These are phyloP conservation scores for Luscinia megarhynchos DNA, from an alignment of 2,797 vertebrate species.

Conservation along the genomic window DNA sequence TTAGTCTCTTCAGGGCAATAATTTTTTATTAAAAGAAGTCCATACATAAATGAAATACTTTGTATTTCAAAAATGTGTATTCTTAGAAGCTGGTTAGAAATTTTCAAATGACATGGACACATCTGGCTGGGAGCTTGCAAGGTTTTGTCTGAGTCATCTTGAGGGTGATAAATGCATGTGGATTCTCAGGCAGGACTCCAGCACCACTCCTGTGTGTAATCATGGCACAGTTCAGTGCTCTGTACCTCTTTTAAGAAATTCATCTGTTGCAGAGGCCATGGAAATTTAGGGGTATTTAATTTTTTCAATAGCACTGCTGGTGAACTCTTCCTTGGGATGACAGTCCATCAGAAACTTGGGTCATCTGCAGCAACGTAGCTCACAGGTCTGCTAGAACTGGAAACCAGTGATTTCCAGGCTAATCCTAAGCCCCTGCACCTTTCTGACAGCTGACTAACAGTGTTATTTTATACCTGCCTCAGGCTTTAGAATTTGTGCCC, in stretches of 20 bases:
- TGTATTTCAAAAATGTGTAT: neutral
- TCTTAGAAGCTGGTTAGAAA: neutral
- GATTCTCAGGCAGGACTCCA: neutral
- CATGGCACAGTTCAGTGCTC: neutral
- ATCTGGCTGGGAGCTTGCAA: neutral
- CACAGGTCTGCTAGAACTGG: neutral
- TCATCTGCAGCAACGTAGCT: neutral
- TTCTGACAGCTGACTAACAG: neutral
- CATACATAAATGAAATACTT: neutral
- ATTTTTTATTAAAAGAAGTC: neutral
- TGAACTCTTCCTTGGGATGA: neutral
- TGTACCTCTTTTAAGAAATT: neutral
- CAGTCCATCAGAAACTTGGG: neutral
- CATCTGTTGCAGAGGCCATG: neutral
- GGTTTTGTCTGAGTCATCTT: neutral
- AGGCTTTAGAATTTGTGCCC: neutral
- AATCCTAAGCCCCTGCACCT: neutral
- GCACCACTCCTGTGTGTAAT: neutral
- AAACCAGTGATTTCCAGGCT: neutral
- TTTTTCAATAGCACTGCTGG: neutral
- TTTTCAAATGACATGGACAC: neutral
- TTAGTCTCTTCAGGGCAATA: neutral
- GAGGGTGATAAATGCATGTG: neutral
- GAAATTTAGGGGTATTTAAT: neutral
- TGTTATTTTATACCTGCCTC: neutral